A percentile compares a stretch with the other conserved stretches of the same genome.
Evolutionary conservation across 2,888 invertebrate genomes (phyloP).

Genomic region (Protodeltote pygarga): DNA sequence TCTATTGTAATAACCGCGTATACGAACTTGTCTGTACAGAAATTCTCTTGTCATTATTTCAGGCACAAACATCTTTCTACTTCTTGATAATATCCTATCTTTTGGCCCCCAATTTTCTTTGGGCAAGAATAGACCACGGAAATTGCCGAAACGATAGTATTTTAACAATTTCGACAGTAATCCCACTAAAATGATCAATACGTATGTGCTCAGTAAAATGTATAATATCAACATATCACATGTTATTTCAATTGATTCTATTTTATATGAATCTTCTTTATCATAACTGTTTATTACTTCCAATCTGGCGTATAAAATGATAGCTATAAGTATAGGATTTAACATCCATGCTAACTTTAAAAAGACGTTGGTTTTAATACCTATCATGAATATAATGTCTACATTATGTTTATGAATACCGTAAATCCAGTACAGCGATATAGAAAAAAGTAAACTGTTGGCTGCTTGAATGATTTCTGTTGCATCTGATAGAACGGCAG

Average conservation of each 20-base stretch:
- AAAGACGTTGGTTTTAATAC: constrained; percentile 74
- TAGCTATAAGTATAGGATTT: constrained; percentile 64
- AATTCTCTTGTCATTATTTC: constrained; percentile 84
- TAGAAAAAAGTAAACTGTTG: constrained; percentile 68
- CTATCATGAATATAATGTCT: constrained; percentile 81
- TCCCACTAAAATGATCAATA: constrained; percentile 58
- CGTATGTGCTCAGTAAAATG: constrained; percentile 59
- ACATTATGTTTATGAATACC: constrained; percentile 72
- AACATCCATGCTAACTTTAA: constrained; percentile 73
- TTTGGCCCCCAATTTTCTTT: constrained; percentile 72
- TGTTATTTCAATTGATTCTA: constrained; percentile 45
- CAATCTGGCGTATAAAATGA: constrained; percentile 53
- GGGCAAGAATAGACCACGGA: constrained; percentile 57
- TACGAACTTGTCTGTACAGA: constrained; percentile 78
- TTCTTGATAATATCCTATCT: constrained; percentile 70
- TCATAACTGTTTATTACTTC: constrained; percentile 41
- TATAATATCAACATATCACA: constrained; percentile 61
- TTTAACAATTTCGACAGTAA: constrained; percentile 55
- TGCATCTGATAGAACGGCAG: constrained; percentile 62
- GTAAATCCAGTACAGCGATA: constrained; percentile 77
- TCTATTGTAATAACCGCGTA: constrained; percentile 66
- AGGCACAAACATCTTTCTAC: constrained; percentile 81
- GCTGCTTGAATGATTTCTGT: constrained; percentile 68
- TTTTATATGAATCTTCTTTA: constrained; percentile 53
- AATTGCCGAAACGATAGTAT: constrained; percentile 44